A percentile compares a stretch with the other conserved stretches of the same genome.
These are phyloP conservation scores for Leptocoma aspasia DNA, from an alignment of 2,113 vertebrate genomes.

Conservation along the genomic window DNA sequence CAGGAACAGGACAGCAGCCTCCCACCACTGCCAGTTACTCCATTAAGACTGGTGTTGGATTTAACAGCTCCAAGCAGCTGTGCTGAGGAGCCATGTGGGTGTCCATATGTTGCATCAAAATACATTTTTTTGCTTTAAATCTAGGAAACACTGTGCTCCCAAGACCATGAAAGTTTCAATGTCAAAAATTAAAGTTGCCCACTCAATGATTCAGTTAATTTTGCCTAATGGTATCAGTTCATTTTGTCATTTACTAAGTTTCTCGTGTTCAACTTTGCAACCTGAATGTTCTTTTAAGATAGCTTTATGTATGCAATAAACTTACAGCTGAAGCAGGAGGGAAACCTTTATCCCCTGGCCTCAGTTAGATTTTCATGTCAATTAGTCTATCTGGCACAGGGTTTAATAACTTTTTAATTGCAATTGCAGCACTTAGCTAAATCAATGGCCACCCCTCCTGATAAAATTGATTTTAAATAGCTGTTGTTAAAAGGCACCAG, in stretches of 20 bases:
- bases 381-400: neutral
- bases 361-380: neutral
- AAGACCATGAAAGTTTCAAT: neutral
- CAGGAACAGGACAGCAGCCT: neutral
- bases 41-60: neutral
- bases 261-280: neutral
- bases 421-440: neutral
- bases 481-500: neutral
- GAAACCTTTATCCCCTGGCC: neutral
- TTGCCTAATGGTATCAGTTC: neutral
- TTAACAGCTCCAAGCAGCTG: neutral
- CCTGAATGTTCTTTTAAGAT: neutral
- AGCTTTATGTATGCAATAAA: neutral
- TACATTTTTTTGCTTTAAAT: neutral
- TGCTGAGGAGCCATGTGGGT: neutral
- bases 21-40: neutral
- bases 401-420: slow-evolving; percentile 28
- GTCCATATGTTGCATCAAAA: neutral
- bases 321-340: neutral
- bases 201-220: neutral
- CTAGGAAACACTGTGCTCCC: neutral
- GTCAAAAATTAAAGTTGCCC: neutral
- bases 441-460: neutral
- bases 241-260: neutral
- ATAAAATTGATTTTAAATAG: slow-evolving; percentile 34